These are phyloP conservation scores for Phaethon lepturus DNA, from an alignment of 2,113 vertebrate species.

Conservation along the genomic window DNA sequence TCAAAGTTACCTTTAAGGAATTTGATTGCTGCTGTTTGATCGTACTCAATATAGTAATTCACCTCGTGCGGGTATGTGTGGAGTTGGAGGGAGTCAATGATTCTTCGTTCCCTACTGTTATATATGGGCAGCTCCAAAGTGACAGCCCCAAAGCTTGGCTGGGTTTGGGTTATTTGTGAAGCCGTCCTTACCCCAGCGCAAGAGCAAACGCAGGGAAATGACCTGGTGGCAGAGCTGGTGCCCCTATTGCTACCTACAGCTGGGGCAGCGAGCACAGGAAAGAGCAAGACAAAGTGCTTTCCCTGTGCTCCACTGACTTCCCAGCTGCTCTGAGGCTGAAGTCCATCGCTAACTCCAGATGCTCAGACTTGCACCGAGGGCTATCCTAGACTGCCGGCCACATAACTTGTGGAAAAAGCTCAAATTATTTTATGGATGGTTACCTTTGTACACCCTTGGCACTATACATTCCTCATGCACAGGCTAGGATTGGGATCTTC, in stretches of 20 bases:
- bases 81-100: background rate
- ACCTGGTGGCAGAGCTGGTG: background rate
- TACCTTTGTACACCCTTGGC: constrained; percentile 41
- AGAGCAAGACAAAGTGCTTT: constrained; percentile 17
- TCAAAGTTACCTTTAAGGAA: background rate
- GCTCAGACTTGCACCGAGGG: background rate
- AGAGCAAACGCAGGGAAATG: background rate
- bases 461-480: constrained; percentile 6
- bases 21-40: background rate
- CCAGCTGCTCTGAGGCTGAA: constrained; percentile 24
- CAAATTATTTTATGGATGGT: constrained; percentile 46
- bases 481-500: constrained; percentile 5
- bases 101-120: background rate
- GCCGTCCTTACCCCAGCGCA: background rate
- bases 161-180: background rate
- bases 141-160: background rate
- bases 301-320: constrained; percentile 6
- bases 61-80: background rate
- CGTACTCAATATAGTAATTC: background rate
- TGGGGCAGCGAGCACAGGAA: background rate
- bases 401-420: constrained; percentile 23
- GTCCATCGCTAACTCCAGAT: constrained; percentile 25
- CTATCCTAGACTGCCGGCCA: background rate
- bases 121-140: background rate
- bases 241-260: background rate